Percentiles rank a stretch among this genome's conserved stretches.
Evolutionary conservation across 2,113 vertebrate species (phyloP).

Genomic region (Brachyhypopomus occidentalis): DNA sequence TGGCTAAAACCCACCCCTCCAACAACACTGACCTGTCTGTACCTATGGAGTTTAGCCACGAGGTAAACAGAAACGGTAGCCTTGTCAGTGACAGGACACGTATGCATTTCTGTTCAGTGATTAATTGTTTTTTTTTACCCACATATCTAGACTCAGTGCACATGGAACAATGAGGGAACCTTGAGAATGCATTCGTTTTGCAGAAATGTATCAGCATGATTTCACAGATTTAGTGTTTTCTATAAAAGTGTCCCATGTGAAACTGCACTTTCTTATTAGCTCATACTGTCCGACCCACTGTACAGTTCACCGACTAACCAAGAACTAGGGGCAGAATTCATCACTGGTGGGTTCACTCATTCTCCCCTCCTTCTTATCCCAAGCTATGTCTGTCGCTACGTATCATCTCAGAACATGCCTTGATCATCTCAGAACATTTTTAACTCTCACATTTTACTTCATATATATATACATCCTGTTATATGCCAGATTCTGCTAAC

Average conservation of each 20-base stretch:
- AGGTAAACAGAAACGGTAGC: too few species aligned
- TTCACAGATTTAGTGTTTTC: background rate
- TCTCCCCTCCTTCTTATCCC: background rate
- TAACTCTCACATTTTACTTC: conserved; percentile 14
- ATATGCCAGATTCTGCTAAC: background rate
- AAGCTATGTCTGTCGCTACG: background rate
- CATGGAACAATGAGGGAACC: background rate
- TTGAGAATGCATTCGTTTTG: background rate
- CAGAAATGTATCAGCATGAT: background rate
- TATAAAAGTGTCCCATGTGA: conserved; percentile 1
- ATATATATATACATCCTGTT: conserved; percentile 48
- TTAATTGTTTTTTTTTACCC: too few species aligned
- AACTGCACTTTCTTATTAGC: conserved; percentile 23
- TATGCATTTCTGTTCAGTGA: too few species aligned
- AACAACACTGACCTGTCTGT: background rate
- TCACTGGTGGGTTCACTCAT: background rate
- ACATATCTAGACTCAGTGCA: background rate
- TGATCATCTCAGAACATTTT: background rate
- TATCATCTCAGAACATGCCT: background rate
- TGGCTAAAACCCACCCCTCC: background rate
- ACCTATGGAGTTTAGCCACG: background rate
- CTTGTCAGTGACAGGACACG: too few species aligned
- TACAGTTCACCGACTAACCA: background rate
- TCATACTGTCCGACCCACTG: background rate
- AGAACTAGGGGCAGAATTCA: background rate